Percentiles rank a stretch among this genome's conserved stretches.
phyloP scores from a whole-genome alignment of 1,140 invertebrate genomes.

The Atopsyche davidsoni region DNA sequence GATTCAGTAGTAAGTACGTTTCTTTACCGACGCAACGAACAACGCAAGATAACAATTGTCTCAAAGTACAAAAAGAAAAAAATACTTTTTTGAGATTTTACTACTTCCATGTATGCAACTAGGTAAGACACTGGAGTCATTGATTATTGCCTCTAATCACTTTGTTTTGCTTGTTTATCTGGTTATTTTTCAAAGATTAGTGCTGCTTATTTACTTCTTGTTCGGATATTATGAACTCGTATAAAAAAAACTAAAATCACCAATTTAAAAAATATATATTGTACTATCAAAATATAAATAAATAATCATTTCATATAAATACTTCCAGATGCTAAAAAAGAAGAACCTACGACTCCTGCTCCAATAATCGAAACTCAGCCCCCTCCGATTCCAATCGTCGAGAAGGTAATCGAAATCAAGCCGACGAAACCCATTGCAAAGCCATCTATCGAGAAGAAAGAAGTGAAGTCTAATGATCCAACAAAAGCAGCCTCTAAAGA shows the following conservation, averaged over 20 bases:
- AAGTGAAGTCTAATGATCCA: conserved; percentile 33
- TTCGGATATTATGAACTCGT: background rate
- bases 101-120: no score
- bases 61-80: no score
- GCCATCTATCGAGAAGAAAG: conserved; percentile 43
- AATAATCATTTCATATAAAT: conserved; percentile 14
- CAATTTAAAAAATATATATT: conserved; percentile 6
- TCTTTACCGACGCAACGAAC: no score
- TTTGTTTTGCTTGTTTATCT: no score
- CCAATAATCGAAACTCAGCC: conserved; percentile 53
- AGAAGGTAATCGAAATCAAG: conserved; percentile 48
- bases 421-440: conserved; percentile 53
- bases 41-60: no score
- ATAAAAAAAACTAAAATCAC: background rate
- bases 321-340: conserved; percentile 43
- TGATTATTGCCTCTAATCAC: no score
- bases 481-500: conserved; percentile 32
- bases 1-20: no score
- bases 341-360: conserved; percentile 38
- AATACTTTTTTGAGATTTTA: no score
- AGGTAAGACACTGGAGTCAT: no score
- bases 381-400: conserved; percentile 39
- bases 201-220: no score
- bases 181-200: no score
- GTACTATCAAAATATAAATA: conserved; percentile 10